A percentile compares a stretch with the other conserved stretches of the same genome.
Conservation (phyloP, 2,113 vertebrate species). For the Micromys minutus region DNA sequence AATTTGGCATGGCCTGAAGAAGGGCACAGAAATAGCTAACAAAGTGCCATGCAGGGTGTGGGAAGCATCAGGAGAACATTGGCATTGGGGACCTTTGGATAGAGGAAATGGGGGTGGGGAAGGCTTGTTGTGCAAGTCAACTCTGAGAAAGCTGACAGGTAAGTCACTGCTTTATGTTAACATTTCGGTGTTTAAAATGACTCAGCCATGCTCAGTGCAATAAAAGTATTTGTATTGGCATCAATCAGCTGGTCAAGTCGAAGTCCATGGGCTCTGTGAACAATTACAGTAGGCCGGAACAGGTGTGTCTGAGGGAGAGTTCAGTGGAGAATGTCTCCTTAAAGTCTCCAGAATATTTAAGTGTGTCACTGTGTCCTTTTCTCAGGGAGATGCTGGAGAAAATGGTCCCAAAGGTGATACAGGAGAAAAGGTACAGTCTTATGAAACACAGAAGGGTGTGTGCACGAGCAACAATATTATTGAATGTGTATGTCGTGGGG, state of each 20-base stretch:
- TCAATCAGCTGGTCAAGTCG: neutral
- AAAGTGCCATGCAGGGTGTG: neutral
- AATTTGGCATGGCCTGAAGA: neutral
- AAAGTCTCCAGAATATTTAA: neutral
- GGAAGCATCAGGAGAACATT: neutral
- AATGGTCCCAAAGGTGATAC: constrained; percentile 92
- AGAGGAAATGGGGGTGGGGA: neutral
- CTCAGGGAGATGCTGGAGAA: constrained; percentile 94
- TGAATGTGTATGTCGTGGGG: neutral
- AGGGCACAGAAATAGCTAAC: neutral
- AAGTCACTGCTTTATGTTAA: neutral
- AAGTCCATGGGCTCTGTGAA: neutral
- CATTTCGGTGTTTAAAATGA: neutral
- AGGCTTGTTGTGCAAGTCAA: neutral
- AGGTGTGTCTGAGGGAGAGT: neutral
- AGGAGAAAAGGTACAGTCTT: constrained; percentile 93
- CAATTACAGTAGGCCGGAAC: neutral
- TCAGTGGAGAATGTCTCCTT: neutral
- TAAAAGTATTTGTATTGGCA: constrained; percentile 47
- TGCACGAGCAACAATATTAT: neutral
- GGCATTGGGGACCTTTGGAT: neutral
- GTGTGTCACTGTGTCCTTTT: constrained; percentile 57
- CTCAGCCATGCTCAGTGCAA: neutral
- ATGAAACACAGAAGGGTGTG: neutral
- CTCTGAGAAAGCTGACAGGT: neutral